Base-by-base conservation (phyloP, 2,113 vertebrate species). In the Cyanoramphus novaezelandiae region DNA sequence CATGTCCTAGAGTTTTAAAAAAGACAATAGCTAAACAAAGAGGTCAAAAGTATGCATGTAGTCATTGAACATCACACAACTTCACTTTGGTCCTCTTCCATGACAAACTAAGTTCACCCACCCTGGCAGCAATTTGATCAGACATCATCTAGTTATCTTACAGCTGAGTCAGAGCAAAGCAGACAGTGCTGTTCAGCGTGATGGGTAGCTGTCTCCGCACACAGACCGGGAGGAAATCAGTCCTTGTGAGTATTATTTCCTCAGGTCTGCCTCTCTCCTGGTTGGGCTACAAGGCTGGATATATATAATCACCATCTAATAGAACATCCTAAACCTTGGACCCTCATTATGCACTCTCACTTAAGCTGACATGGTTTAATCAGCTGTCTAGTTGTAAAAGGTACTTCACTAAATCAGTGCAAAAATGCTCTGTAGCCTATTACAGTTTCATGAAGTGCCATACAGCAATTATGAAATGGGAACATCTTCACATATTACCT, bases 51-150 rank as follows among this genome's bases (percentile, higher is more conserved):
- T 12, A 31, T 2, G 24, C 13, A 27, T 1, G 6, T 2, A 37
- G 39, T 11, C 78, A 25, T 1, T 4, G 50, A 31, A 59, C 31
- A n/a, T 46, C 29, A 11, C 2, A 0, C 35, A 33, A 3, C 44
- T 23, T 86, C 17, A 0, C 44, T n/a, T 35, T 37, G 7, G 35
- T 57, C 44, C 68, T 23, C 20, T 60, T n/a, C 72, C 8, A 0
- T 4, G 3, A 14, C 53, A 76, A n/a, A 13, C 8, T 19, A 29
- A 90, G n/a, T n/a, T 68, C 2, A 0, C n/a, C 28, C 31, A 35
- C 3, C 39, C n/a, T 0, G 1, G 8, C 35, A 8, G 17, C 28
- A 21, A 11, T 24, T 39, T 53, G n/a, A 3, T 16, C 53, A 43
- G 57, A 53, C 43, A 13, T 6, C 9, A 0, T 3, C 31, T 5